Conservation (phyloP, 2,888 invertebrate species). For the Leptopterna dolabrata region DNA sequence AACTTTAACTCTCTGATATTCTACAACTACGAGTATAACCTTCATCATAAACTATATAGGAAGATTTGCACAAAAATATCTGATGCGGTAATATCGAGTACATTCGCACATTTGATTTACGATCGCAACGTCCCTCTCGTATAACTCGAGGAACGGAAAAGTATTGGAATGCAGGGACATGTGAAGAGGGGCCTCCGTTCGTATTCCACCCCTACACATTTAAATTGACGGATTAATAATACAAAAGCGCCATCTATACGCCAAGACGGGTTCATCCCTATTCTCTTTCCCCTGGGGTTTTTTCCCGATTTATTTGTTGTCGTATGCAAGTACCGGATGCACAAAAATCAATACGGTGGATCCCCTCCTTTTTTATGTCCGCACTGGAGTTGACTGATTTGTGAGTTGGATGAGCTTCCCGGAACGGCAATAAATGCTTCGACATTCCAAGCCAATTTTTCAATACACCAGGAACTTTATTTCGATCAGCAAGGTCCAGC, state of each 20-base stretch:
- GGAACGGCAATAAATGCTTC: too few relatives aligned
- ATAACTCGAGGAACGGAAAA: neutral
- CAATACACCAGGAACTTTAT: too few relatives aligned
- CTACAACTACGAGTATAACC: too few relatives aligned
- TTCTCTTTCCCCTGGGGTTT: neutral
- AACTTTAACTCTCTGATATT: too few relatives aligned
- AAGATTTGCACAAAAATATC: too few relatives aligned
- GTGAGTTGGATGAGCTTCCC: too few relatives aligned
- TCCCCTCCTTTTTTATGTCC: neutral
- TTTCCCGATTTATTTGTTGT: neutral
- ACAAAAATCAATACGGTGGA: neutral
- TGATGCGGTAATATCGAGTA: too few relatives aligned
- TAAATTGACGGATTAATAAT: slow-evolving; percentile 7
- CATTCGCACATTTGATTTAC: too few relatives aligned
- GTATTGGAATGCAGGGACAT: neutral
- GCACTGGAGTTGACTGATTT: neutral
- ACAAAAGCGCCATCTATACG: slow-evolving; percentile 3
- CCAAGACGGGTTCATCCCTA: neutral
- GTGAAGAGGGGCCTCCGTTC: neutral
- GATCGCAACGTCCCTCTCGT: neutral
- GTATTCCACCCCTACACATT: neutral
- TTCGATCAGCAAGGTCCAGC: too few relatives aligned
- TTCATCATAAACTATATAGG: too few relatives aligned
- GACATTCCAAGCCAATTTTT: too few relatives aligned
- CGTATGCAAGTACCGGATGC: neutral